These are phyloP conservation scores for Marmota flaviventris DNA, from an alignment of 2,113 vertebrate genomes.

Conservation along the genomic window DNA sequence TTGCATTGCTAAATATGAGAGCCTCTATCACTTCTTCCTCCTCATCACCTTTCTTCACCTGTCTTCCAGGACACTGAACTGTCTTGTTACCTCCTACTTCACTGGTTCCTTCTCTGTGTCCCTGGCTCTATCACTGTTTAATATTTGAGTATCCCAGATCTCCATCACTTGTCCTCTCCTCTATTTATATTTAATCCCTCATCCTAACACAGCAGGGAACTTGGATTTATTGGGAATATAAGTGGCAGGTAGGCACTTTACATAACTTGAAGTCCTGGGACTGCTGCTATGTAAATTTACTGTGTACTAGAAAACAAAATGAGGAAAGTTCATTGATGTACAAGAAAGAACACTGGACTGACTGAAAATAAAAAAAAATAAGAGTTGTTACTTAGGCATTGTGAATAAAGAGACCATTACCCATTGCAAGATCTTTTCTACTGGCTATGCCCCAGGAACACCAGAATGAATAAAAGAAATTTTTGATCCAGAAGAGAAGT, in stretches of 20 bases:
- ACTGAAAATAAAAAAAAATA: background rate
- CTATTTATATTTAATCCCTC: background rate
- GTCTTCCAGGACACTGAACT: background rate
- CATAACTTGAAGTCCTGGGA: background rate
- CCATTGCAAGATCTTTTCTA: background rate
- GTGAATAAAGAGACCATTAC: background rate
- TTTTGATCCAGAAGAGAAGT: background rate
- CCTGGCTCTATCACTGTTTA: background rate
- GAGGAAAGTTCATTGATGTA: too few relatives aligned
- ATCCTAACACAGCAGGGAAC: background rate
- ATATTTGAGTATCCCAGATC: background rate
- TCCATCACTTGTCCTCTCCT: background rate
- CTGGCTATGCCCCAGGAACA: background rate
- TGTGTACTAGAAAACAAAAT: background rate
- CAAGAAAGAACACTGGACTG: background rate
- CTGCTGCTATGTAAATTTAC: background rate
- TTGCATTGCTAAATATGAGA: background rate
- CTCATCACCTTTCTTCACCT: too few relatives aligned
- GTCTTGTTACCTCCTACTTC: background rate
- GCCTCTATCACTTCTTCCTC: background rate
- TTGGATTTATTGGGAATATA: background rate
- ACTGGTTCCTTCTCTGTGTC: background rate
- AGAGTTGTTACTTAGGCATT: background rate
- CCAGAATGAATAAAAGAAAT: background rate
- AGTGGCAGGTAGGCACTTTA: background rate